Conservation (phyloP, 2,797 vertebrate genomes). For the Melanotaenia boesemani region DNA sequence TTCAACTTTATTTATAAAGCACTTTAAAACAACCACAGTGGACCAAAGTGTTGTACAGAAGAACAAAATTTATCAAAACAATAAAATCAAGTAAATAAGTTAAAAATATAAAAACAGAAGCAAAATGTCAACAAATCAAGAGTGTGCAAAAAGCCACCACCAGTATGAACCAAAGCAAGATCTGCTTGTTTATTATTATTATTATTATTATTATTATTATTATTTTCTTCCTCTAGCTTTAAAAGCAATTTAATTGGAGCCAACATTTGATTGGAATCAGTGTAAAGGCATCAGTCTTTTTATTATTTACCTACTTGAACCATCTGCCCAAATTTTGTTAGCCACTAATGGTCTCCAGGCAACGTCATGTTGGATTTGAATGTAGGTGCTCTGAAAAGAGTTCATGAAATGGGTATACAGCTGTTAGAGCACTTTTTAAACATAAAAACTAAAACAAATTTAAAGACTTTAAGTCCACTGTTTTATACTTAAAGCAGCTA, state of each 20-base stretch:
- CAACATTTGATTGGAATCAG: neutral
- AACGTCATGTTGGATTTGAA: neutral
- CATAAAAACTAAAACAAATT: conserved; percentile 20
- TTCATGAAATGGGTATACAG: neutral
- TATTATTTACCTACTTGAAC: neutral
- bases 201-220: neutral
- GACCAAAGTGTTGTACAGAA: too few species aligned
- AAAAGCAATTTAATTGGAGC: neutral
- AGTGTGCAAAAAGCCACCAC: too few species aligned
- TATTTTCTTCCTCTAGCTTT: neutral
- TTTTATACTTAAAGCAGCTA: too few species aligned
- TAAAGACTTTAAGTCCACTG: neutral
- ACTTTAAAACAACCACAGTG: too few species aligned
- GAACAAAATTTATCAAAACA: too few species aligned
- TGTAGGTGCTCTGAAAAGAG: neutral
- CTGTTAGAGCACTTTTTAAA: neutral
- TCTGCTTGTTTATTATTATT: too few species aligned
- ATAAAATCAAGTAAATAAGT: too few species aligned
- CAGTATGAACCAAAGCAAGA: too few species aligned
- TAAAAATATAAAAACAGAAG: too few species aligned
- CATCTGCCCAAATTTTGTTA: neutral
- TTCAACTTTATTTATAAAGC: too few species aligned
- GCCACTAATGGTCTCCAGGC: neutral
- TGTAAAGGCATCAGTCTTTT: neutral
- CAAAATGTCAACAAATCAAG: too few species aligned